A percentile compares a stretch with the other conserved stretches of the same genome.
These are phyloP conservation scores for Venustaconcha ellipsiformis DNA, from an alignment of 1,140 invertebrate genomes.

Conservation along the genomic window DNA sequence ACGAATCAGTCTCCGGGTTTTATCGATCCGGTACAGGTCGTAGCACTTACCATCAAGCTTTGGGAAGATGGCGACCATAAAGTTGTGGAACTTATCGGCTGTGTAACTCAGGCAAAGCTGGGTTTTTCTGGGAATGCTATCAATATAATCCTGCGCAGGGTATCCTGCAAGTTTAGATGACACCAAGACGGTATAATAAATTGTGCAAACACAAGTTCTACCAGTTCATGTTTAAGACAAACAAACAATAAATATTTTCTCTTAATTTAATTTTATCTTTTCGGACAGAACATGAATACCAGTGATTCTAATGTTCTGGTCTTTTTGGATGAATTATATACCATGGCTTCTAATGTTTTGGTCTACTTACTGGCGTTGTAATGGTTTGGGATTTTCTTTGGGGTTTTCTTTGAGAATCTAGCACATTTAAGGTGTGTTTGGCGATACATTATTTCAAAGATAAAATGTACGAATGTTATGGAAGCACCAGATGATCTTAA, in stretches of 20 bases:
- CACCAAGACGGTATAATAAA: neutral
- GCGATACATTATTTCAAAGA: too few relatives aligned
- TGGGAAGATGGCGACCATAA: constrained; percentile 25
- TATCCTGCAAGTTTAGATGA: constrained; percentile 18
- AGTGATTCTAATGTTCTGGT: too few relatives aligned
- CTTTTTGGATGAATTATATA: too few relatives aligned
- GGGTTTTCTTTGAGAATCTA: too few relatives aligned
- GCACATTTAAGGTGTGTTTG: too few relatives aligned
- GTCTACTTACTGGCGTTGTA: too few relatives aligned
- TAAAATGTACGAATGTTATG: too few relatives aligned
- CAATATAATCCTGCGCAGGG: constrained; percentile 30
- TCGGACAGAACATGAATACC: too few relatives aligned
- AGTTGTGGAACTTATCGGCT: constrained; percentile 16
- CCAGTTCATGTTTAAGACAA: neutral
- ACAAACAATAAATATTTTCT: neutral
- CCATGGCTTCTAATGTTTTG: too few relatives aligned
- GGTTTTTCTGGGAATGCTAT: constrained; percentile 33
- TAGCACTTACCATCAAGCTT: constrained; percentile 21
- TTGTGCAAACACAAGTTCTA: neutral
- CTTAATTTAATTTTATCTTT: too few relatives aligned
- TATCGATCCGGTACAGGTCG: constrained; percentile 34
- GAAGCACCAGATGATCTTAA: too few relatives aligned
- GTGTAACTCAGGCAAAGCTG: constrained; percentile 25
- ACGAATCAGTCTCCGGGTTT: constrained; percentile 25
- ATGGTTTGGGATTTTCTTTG: too few relatives aligned